Conservation (phyloP, 2,888 invertebrate genomes). For the Chrysodeixis includens region DNA sequence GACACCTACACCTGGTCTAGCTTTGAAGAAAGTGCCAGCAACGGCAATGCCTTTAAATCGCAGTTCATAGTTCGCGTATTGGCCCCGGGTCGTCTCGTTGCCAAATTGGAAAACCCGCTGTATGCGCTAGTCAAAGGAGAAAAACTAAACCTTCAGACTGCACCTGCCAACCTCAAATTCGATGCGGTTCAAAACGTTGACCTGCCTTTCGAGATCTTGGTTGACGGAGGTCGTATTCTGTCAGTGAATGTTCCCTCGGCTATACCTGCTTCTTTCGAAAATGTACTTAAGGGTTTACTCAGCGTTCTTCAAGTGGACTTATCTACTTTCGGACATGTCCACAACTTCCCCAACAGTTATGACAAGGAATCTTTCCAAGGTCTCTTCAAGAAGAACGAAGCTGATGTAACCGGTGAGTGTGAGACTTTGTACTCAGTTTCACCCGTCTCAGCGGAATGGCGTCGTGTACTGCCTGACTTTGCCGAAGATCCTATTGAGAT, state of each 20-base stretch:
- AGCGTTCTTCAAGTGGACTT: constrained; percentile 92
- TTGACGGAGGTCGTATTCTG: constrained; percentile 89
- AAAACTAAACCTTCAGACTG: constrained; percentile 80
- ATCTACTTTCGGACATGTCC: constrained; percentile 87
- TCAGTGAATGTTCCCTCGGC: constrained; percentile 88
- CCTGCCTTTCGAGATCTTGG: constrained; percentile 89
- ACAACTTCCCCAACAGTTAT: constrained; percentile 81
- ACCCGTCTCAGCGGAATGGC: constrained; percentile 88
- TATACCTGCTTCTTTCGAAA: constrained; percentile 90
- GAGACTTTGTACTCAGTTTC: constrained; percentile 91
- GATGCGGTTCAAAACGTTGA: constrained; percentile 86
- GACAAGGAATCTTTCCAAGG: constrained; percentile 84
- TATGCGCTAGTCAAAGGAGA: constrained; percentile 87
- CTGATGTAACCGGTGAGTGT: constrained; percentile 91
- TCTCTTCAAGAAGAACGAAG: constrained; percentile 91
- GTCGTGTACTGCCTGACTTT: constrained; percentile 86
- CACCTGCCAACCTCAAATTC: constrained; percentile 81
- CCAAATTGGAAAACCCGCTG: constrained; percentile 82
- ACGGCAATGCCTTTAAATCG: constrained; percentile 85
- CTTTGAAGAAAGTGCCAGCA: constrained; percentile 85
- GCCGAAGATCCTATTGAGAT: constrained; percentile 89
- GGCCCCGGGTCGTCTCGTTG: constrained; percentile 82
- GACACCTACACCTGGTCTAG: constrained; percentile 89
- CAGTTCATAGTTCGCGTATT: constrained; percentile 87
- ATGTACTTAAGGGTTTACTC: constrained; percentile 91